These are phyloP conservation scores for Henricia sp. DNA, from an alignment of 53 echinoderm and acorn worm genomes.

Conservation along the genomic window DNA sequence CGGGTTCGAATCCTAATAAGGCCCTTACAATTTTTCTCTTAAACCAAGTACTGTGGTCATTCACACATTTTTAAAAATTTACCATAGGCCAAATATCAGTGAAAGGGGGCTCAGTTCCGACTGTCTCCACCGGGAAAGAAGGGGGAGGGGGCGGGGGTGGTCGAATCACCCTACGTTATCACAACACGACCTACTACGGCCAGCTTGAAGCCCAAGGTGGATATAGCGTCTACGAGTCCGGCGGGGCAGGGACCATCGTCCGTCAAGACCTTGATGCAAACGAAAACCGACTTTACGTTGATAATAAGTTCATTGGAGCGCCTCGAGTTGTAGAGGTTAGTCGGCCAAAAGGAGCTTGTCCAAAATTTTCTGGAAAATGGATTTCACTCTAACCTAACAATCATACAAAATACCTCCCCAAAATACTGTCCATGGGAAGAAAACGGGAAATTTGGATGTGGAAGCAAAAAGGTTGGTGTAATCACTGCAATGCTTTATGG, in stretches of 20 bases:
- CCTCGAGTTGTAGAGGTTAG: constrained; percentile 48
- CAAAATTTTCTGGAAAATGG: no score
- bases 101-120: constrained; percentile 44
- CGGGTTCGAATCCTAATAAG: no score
- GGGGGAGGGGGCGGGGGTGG: constrained; percentile 91
- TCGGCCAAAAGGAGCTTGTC: no score
- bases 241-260: constrained; percentile 86
- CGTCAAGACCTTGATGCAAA: constrained; percentile 30
- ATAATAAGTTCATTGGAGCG: constrained; percentile 67
- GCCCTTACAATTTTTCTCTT: no score
- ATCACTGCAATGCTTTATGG: no score
- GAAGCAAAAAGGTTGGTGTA: no score
- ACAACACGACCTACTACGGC: constrained; percentile 71
- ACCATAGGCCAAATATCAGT: constrained; percentile 45
- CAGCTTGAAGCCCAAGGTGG: constrained; percentile 65
- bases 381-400: no score
- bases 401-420: no score
- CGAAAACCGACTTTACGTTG: constrained; percentile 48
- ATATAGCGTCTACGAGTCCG: constrained; percentile 70
- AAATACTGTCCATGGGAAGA: no score
- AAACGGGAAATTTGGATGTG: no score
- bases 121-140: constrained; percentile 25
- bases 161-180: constrained; percentile 66
- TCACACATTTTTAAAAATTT: neutral
- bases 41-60: no score